Conservation (phyloP, 2,797 vertebrate species). For the Furcifer pardalis region DNA sequence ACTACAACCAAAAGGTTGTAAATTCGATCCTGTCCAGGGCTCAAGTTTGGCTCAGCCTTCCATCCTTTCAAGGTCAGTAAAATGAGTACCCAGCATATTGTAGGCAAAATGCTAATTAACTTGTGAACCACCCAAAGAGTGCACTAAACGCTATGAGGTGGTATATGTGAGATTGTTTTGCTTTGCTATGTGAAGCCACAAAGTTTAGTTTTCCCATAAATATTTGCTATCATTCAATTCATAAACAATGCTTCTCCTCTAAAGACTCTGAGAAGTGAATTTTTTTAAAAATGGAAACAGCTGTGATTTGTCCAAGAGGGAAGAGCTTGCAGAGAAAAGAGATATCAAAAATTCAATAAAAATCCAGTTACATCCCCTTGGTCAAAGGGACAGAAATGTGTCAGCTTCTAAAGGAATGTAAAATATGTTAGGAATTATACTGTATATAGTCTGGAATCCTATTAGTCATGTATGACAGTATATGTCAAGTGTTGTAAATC, state of each 20-base stretch:
- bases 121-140: too few species aligned
- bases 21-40: too few species aligned
- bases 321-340: neutral
- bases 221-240: slow-evolving; percentile 43
- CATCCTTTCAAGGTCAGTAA: too few species aligned
- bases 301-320: neutral
- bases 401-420: neutral
- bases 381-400: fast-evolving
- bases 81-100: too few species aligned
- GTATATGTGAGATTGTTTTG: too few species aligned
- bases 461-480: neutral
- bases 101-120: too few species aligned
- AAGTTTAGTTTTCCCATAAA: slow-evolving; percentile 11
- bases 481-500: neutral
- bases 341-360: fast-evolving
- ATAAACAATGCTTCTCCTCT: slow-evolving; percentile 46
- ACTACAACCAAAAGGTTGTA: too few species aligned
- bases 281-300: slow-evolving; percentile 4
- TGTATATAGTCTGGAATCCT: neutral
- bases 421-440: fast-evolving
- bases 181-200: slow-evolving; percentile 24
- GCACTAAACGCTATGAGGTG: too few species aligned
- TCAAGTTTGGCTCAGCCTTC: too few species aligned
- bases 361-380: neutral
- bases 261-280: slow-evolving; percentile 20